Percentiles rank a stretch among this genome's conserved stretches.
Conservation (phyloP, 2,113 vertebrate species). For the Sisor rabdophorus region DNA sequence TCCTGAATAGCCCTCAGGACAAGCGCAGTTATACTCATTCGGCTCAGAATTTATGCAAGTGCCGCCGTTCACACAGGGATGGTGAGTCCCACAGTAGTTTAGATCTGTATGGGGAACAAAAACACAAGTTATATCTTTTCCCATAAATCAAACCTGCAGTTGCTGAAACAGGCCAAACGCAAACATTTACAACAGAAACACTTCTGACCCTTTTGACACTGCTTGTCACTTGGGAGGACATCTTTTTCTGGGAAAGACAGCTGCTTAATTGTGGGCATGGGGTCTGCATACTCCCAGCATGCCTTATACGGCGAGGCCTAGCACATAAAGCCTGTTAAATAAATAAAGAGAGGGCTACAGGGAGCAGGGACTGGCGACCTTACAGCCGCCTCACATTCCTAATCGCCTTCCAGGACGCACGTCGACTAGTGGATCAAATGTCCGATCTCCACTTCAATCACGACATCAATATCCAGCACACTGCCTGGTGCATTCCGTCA, state of each 20-base stretch:
- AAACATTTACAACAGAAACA: not conserved
- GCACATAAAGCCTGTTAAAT: constrained; percentile 62
- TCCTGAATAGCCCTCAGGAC: constrained; percentile 88
- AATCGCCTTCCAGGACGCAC: constrained; percentile 61
- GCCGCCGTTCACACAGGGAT: constrained; percentile 86
- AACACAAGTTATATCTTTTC: constrained; percentile 12
- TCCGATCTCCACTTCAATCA: constrained; percentile 62
- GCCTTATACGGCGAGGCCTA: constrained; percentile 46
- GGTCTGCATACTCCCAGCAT: constrained; percentile 3
- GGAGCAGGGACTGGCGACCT: constrained; percentile 58
- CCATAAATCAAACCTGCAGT: not conserved
- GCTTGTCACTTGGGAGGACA: constrained; percentile 18
- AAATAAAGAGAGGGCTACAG: constrained; percentile 66
- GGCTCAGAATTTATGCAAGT: constrained; percentile 95
- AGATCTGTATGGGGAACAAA: constrained; percentile 72
- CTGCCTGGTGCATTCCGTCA: constrained; percentile 26
- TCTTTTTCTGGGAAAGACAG: constrained; percentile 32
- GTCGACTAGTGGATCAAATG: constrained; percentile 59
- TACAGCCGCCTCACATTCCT: constrained; percentile 61
- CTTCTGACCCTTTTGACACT: constrained; percentile 5
- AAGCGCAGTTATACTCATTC: constrained; percentile 83
- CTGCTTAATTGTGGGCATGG: constrained; percentile 22
- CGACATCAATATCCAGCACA: constrained; percentile 61
- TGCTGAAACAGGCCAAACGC: not conserved
- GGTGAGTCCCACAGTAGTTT: constrained; percentile 93